These are phyloP conservation scores for Gryllus longicercus DNA, from an alignment of 2,888 invertebrate genomes.

Conservation along the genomic window DNA sequence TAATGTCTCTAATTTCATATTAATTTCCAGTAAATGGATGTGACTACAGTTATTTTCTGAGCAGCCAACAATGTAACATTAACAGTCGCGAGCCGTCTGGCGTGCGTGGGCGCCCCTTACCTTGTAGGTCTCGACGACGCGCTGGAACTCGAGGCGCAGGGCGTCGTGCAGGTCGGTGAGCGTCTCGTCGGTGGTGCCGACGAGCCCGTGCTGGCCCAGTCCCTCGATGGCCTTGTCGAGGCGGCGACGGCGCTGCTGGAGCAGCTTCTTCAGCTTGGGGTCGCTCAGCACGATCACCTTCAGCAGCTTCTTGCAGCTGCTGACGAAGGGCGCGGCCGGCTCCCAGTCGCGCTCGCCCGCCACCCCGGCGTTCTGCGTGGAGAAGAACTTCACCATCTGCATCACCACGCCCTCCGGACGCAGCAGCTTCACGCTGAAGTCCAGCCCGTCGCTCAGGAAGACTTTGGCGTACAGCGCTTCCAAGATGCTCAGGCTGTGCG, in stretches of 20 bases:
- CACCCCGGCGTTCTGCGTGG: slow-evolving; percentile 44
- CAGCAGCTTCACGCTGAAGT: slow-evolving; percentile 48
- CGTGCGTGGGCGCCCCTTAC: not conserved
- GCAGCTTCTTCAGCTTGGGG: slow-evolving; percentile 55
- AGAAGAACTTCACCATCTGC: slow-evolving; percentile 78
- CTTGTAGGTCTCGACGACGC: slow-evolving; percentile 37
- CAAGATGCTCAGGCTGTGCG: slow-evolving; percentile 79
- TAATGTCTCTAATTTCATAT: no score
- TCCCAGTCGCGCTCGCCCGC: not conserved
- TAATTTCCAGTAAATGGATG: no score
- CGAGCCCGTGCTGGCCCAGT: slow-evolving; percentile 81
- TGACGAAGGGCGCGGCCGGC: slow-evolving; percentile 42
- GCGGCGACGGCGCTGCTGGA: slow-evolving; percentile 66
- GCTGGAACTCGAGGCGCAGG: slow-evolving; percentile 48
- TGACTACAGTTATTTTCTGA: no score
- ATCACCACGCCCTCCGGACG: slow-evolving; percentile 71
- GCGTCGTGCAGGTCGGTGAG: slow-evolving; percentile 72
- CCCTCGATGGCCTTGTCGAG: slow-evolving; percentile 84
- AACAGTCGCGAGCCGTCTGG: no score
- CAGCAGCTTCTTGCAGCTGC: slow-evolving; percentile 49
- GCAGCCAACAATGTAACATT: no score
- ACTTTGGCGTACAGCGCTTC: slow-evolving; percentile 70
- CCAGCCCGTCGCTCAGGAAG: slow-evolving; percentile 48
- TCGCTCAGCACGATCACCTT: slow-evolving; percentile 52
- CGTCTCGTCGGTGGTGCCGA: slow-evolving; percentile 55